These are phyloP conservation scores for Hucho hucho DNA, from an alignment of 2,113 vertebrate genomes.

Conservation along the genomic window DNA sequence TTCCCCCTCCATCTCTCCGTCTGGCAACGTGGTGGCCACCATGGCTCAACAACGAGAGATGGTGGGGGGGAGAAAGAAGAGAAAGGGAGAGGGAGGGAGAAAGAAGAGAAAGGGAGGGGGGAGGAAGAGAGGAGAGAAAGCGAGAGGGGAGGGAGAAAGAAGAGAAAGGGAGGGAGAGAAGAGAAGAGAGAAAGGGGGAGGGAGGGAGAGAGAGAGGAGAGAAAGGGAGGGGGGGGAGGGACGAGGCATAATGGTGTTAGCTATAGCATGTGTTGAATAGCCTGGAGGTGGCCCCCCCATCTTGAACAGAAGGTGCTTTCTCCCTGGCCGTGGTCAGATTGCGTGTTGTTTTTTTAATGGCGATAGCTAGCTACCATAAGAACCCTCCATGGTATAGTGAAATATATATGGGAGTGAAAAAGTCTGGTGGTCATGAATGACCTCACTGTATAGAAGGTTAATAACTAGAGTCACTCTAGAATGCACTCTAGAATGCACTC, in stretches of 20 bases:
- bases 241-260: slow-evolving; percentile 1
- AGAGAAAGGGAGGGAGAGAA: too few species aligned
- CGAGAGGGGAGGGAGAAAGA: too few species aligned
- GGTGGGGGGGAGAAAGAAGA: too few species aligned
- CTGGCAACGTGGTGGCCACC: too few species aligned
- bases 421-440: background rate
- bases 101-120: too few species aligned
- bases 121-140: too few species aligned
- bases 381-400: background rate
- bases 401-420: background rate
- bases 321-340: slow-evolving; percentile 9
- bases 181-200: too few species aligned
- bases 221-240: too few species aligned
- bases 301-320: slow-evolving; percentile 7
- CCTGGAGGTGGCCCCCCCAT: background rate
- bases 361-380: background rate
- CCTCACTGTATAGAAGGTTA: background rate
- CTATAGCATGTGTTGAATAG: slow-evolving; percentile 11
- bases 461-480: too few species aligned
- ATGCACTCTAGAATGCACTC: too few species aligned
- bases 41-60: accelerated
- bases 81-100: accelerated
- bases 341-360: slow-evolving; percentile 6
- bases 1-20: too few species aligned
- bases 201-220: too few species aligned